Base-by-base conservation (phyloP, 2,888 invertebrate species). In the Heteromyza rotundicornis region DNA sequence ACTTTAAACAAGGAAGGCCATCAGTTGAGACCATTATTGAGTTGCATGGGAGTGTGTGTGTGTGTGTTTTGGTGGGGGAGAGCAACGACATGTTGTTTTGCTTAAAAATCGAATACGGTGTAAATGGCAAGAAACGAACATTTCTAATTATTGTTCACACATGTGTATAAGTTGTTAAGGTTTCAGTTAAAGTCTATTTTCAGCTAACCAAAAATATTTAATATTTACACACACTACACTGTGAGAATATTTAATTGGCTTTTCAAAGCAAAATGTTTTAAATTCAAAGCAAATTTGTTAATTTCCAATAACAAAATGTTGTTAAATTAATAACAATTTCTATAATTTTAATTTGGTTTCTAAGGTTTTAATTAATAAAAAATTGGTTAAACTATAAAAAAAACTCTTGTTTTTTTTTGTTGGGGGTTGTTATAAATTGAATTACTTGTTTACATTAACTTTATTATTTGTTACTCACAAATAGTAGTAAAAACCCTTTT, bases 141-240 rank as follows among this genome's bases (percentile, higher is more conserved):
- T 40, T 40, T 40, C 14, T 44, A 24, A 36, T 35, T 60, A 60
- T 66, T 69, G n/a, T n/a, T 59, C 68, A 70, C 70, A 76, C 75
- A 77, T 79, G 78, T 79, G 78, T 79, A 78, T 77, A 76, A 72
- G 74, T 78, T 78, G 77, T 77, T 79, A 69, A 70, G 61, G 60
- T 57, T 64, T 52, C 60, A 49, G 57, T 60, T 63, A 64, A 59
- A 62, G 40, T 57, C 49, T 17, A 22, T 51, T 58, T 50, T 27
- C n/a, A n/a, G n/a, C n/a, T n/a, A n/a, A n/a, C n/a, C n/a, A n/a
- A n/a, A n/a, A 64, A 62, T 63, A 66, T 68, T 66, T 68, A 35
- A 44, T 68, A 66, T 64, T 60, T 68, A 79, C 73, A 79, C 79
- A 80, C 79, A 78, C 77, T 77, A 80, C 78, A 73, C 72, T 73